A percentile compares a stretch with the other conserved stretches of the same genome.
Conservation (phyloP, 2,888 invertebrate genomes). For the Drosophila macrothrix region DNA sequence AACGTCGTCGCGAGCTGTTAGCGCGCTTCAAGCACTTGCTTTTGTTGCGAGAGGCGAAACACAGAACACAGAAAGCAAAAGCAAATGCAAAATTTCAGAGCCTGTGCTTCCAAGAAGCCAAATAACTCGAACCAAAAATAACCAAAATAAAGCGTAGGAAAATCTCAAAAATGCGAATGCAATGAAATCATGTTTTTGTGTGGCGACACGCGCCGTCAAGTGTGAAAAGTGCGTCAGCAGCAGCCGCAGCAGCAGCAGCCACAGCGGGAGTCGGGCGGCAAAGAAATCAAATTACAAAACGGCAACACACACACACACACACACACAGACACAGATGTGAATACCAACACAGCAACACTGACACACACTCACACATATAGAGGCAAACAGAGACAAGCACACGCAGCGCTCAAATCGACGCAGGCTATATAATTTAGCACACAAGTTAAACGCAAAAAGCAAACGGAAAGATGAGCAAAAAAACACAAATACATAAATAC, state of each 20-base stretch:
- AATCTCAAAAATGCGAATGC: conserved; percentile 21
- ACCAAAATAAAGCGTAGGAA: conserved; percentile 38
- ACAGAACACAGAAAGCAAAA: conserved; percentile 30
- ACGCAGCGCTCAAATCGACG: conserved; percentile 61
- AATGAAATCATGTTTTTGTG: conserved; percentile 24
- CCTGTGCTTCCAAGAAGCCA: conserved; percentile 28
- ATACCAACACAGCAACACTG: conserved; percentile 33
- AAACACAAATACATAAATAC: conserved; percentile 22
- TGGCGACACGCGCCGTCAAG: conserved; percentile 25
- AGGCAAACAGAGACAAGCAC: conserved; percentile 34
- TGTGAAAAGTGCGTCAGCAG: conserved; percentile 70
- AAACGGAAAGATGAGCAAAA: conserved; percentile 53
- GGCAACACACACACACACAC: conserved; percentile 67
- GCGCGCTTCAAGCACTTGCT: conserved; percentile 75
- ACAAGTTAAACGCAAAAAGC: conserved; percentile 74
- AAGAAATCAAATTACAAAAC: conserved; percentile 79
- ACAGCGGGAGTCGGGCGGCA: conserved; percentile 62
- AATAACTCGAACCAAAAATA: conserved; percentile 15
- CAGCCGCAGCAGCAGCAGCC: conserved; percentile 42
- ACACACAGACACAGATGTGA: conserved; percentile 28
- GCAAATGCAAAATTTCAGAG: conserved; percentile 29
- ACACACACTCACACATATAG: conserved; percentile 31
- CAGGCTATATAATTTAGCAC: conserved; percentile 78
- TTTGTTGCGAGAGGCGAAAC: conserved; percentile 70
- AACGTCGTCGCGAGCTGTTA: conserved; percentile 85